Evolutionary conservation across 2,797 vertebrate species (phyloP).

Genomic region (Hydrocynus forskahlii): DNA sequence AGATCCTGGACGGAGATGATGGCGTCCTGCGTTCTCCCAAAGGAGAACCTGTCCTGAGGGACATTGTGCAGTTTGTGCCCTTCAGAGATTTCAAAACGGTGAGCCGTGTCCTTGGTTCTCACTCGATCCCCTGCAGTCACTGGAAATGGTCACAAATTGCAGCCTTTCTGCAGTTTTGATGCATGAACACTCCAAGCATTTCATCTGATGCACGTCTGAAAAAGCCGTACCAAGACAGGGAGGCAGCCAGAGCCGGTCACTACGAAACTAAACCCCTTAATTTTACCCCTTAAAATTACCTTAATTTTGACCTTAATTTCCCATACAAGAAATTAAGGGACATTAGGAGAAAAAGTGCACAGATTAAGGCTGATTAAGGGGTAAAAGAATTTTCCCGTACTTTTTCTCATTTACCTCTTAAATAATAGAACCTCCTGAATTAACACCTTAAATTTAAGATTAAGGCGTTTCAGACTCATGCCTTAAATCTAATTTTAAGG

Average conservation of each 20-base stretch:
- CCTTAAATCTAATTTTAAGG: no score
- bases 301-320: no score
- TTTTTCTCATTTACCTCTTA: no score
- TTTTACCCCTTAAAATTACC: no score
- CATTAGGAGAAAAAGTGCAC: no score
- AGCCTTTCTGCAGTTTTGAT: slow-evolving; percentile 25
- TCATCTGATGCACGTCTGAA: slow-evolving; percentile 32
- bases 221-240: slow-evolving; percentile 30
- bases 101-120: slow-evolving; percentile 64
- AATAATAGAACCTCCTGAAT: no score
- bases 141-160: slow-evolving; percentile 7
- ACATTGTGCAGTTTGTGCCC: slow-evolving; percentile 95
- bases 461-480: no score
- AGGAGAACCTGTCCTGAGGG: slow-evolving; percentile 89
- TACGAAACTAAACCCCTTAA: no score
- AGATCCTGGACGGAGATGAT: slow-evolving; percentile 91
- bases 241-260: slow-evolving; percentile 21
- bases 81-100: slow-evolving; percentile 97
- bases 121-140: not conserved
- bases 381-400: no score
- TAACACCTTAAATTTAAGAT: no score
- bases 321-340: no score
- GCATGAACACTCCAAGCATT: slow-evolving; percentile 34
- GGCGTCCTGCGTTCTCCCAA: slow-evolving; percentile 88
- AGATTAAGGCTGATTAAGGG: no score